A percentile compares a stretch with the other conserved stretches of the same genome.
Conservation (phyloP, 30 jellyfish, hydroid and myxozoan genomes). For the Aurelia coerulea region DNA sequence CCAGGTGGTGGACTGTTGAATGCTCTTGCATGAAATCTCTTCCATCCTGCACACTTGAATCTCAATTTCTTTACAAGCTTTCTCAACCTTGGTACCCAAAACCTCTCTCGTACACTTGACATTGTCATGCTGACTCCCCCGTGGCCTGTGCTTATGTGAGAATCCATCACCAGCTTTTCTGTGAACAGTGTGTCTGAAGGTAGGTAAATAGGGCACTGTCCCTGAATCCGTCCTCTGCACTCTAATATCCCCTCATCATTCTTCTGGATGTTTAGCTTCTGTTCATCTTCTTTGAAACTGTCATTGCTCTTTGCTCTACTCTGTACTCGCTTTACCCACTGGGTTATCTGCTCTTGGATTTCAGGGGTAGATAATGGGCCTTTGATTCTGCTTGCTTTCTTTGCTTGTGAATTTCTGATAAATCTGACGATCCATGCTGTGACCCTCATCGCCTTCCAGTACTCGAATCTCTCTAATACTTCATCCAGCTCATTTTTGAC, state of each 20-base stretch:
- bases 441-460: slow-evolving; percentile 33
- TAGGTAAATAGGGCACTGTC: slow-evolving; percentile 35
- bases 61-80: slow-evolving; percentile 37
- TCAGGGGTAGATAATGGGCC: slow-evolving; percentile 63
- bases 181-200: slow-evolving; percentile 27
- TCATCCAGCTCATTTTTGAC: slow-evolving; percentile 7
- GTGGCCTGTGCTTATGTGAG: slow-evolving; percentile 26
- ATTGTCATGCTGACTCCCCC: slow-evolving; percentile 58
- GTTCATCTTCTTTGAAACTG: slow-evolving; percentile 16
- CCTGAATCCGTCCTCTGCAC: slow-evolving; percentile 48
- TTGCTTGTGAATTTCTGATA: slow-evolving; percentile 32
- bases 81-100: slow-evolving; percentile 68
- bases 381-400: not conserved
- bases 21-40: slow-evolving; percentile 21
- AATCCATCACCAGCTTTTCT: slow-evolving; percentile 11
- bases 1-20: slow-evolving; percentile 30
- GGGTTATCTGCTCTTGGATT: not conserved
- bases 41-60: slow-evolving; percentile 36
- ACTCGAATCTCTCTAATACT: slow-evolving; percentile 11
- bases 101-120: slow-evolving; percentile 21
- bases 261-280: slow-evolving; percentile 22
- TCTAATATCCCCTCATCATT: slow-evolving; percentile 1
- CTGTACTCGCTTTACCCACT: slow-evolving; percentile 11
- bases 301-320: slow-evolving; percentile 7
- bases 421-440: slow-evolving; percentile 47